These are phyloP conservation scores for Mactromeris polynyma DNA, from an alignment of 2,888 invertebrate genomes.

Conservation along the genomic window DNA sequence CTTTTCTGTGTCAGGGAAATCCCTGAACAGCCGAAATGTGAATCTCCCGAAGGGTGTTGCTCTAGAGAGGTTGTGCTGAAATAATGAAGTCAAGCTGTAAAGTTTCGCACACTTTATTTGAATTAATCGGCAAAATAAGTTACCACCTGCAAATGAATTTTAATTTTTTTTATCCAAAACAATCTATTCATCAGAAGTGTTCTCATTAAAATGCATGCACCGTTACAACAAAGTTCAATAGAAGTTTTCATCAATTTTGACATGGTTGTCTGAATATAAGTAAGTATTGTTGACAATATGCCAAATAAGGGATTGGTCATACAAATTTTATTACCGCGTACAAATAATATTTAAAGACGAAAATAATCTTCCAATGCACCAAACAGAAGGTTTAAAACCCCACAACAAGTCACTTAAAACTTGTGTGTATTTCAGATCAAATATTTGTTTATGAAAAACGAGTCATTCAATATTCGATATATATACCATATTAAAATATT, in stretches of 20 bases:
- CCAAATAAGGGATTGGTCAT: conserved; percentile 18
- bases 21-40: too few species aligned
- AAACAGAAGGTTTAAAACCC: conserved; percentile 17
- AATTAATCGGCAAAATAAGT: too few species aligned
- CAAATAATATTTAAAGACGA: conserved; percentile 10
- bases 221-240: neutral
- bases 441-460: conserved; percentile 16
- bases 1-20: too few species aligned
- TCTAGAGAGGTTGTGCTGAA: too few species aligned
- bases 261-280: neutral
- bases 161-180: neutral
- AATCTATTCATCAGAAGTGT: neutral
- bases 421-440: neutral
- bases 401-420: conserved; percentile 14
- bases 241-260: neutral
- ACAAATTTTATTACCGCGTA: neutral
- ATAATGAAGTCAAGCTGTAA: too few species aligned
- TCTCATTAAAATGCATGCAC: neutral
- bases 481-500: conserved; percentile 5
- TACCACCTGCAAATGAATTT: neutral
- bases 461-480: conserved; percentile 12
- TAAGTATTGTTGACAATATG: neutral
- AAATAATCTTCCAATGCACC: conserved; percentile 3
- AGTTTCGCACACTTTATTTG: too few species aligned
- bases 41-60: too few species aligned